Evolutionary conservation across 2,797 vertebrate species (phyloP), one percentile per base, ranked within the genome.

Genomic region (Cynopterus sphinx): DNA sequence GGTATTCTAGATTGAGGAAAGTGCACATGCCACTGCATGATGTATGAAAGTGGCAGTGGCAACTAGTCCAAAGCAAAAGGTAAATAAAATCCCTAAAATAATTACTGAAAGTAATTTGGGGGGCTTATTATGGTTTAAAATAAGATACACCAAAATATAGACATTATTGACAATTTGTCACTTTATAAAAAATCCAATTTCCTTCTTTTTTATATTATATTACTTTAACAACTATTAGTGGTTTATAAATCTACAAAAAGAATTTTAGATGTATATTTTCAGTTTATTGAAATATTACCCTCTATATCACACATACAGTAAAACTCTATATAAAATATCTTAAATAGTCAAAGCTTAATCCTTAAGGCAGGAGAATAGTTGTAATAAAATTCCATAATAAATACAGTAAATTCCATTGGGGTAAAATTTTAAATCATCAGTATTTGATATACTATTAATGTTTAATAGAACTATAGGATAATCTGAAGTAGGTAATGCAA

Each of bases 241-340:
- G 3, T 57, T 96, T 92, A 93, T 68, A 91, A 94, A 74, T 73
- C 17, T 43, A 22, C 59, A 9, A 11, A 71, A 16, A 33, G 33
- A 95, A 74, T 93, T 95, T 94, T 89, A 87, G 71, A 33, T 78
- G 19, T 55, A 3, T 43, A 68, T 36, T 97, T 96, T 78, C 71
- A 87, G 17, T 73, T 90, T 90, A 87, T 8, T 74, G 16, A 51
- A 92, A 87, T 75, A 94, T 63, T 96, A 68, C 51, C 28, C 39
- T 75, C 4, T 84, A 13, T 71, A 78, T 70, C 26, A 94, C 6
- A 71, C n/a, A 82, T 36, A 11, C 6, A 46, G 43, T 74, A 95
- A 96, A 93, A 86, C 15, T 43, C 49, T 57, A 31, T 21, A 86
- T 61, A 88, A 84, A 89, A 91, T 88, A 0, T 11, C 12, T 87